A percentile compares a stretch with the other conserved stretches of the same genome.
Conservation (phyloP, 2,113 vertebrate species). For the Turnix velox region DNA sequence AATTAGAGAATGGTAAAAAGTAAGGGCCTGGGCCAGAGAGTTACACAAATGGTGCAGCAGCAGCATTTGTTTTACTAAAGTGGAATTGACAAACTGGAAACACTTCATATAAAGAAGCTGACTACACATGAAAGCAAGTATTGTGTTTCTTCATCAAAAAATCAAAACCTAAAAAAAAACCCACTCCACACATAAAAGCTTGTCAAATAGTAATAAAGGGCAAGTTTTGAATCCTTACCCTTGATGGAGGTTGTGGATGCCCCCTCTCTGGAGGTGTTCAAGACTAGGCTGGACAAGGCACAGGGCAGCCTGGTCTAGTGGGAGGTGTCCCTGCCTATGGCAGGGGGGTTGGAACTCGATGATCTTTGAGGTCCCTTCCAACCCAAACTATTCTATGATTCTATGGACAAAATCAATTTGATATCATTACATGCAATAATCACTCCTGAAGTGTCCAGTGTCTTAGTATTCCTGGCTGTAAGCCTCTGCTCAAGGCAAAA, state of each 20-base stretch:
- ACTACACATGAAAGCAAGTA: background rate
- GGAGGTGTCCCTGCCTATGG: too few species aligned
- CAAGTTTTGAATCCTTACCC: background rate
- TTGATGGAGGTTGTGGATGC: too few species aligned
- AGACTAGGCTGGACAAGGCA: too few species aligned
- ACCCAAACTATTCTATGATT: too few species aligned
- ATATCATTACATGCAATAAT: background rate
- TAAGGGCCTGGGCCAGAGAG: background rate
- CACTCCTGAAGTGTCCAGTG: background rate
- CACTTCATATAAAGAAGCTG: background rate
- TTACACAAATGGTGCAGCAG: background rate
- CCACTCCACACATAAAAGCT: background rate
- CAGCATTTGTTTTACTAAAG: background rate
- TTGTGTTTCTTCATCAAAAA: background rate
- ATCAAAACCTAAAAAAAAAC: background rate
- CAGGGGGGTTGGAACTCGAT: too few species aligned
- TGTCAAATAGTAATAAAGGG: background rate
- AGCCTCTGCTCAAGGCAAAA: background rate
- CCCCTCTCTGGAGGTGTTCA: too few species aligned
- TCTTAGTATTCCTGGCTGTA: background rate
- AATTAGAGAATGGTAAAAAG: background rate
- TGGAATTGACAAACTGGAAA: background rate
- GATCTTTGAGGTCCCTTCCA: too few species aligned
- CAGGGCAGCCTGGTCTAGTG: too few species aligned
- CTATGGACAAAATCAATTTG: background rate